These are phyloP conservation scores for Drosophila formosana DNA, from an alignment of 2,888 invertebrate genomes.

Conservation along the genomic window DNA sequence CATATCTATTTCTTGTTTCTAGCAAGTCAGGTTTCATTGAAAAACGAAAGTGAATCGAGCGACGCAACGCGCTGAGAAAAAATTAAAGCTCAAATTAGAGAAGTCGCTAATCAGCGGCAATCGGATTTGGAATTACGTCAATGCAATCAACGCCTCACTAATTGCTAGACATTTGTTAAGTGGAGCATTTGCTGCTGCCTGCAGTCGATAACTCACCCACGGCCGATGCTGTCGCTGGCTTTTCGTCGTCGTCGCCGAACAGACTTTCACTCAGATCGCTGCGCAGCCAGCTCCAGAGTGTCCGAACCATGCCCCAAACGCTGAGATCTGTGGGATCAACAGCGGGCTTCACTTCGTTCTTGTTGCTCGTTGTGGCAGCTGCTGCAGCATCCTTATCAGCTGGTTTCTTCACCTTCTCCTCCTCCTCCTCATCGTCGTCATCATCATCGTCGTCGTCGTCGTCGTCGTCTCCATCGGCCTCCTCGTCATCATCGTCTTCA, in stretches of 20 bases:
- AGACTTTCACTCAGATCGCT: conserved; percentile 82
- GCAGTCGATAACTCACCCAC: conserved; percentile 66
- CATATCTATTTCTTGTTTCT: conserved; percentile 18
- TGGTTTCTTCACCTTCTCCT: conserved; percentile 19
- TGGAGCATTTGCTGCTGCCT: conserved; percentile 8
- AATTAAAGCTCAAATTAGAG: conserved; percentile 46
- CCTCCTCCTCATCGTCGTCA: conserved; percentile 26
- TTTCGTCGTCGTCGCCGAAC: conserved; percentile 64
- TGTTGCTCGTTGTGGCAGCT: conserved; percentile 44
- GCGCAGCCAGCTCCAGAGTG: conserved; percentile 82
- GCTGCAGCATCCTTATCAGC: conserved; percentile 49
- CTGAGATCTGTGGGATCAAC: conserved; percentile 70
- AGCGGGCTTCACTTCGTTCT: conserved; percentile 73
- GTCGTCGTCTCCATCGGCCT: conserved; percentile 41
- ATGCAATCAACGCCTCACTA: conserved; percentile 49
- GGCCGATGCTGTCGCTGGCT: conserved; percentile 45
- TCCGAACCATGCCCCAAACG: conserved; percentile 80
- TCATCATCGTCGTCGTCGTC: conserved; percentile 44
- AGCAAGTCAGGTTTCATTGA: conserved; percentile 65
- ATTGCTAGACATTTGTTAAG: conserved; percentile 42
- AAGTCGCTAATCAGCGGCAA: conserved; percentile 63
- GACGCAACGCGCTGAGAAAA: conserved; percentile 17
- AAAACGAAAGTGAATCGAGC: conserved; percentile 72
- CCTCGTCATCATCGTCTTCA: conserved; percentile 38
- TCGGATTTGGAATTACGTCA: conserved; percentile 29